These are phyloP conservation scores for Drosophila pandora DNA, from an alignment of 1,140 invertebrate genomes.

Conservation along the genomic window DNA sequence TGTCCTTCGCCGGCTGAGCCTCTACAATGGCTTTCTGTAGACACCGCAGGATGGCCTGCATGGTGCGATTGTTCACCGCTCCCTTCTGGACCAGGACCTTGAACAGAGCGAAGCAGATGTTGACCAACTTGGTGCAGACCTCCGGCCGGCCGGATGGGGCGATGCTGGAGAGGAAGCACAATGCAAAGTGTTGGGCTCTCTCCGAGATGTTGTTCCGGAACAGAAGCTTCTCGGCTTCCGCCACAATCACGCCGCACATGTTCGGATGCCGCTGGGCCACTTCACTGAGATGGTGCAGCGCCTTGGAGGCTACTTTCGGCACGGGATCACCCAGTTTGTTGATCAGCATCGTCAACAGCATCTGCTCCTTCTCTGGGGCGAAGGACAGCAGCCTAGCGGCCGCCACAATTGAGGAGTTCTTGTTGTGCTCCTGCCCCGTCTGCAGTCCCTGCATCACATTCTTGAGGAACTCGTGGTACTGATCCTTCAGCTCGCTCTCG, in stretches of 20 bases:
- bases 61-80: conserved; percentile 95
- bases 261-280: conserved; percentile 94
- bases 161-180: conserved; percentile 94
- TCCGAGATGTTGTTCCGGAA: conserved; percentile 93
- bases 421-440: conserved; percentile 88
- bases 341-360: conserved; percentile 91
- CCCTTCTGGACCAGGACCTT: conserved; percentile 95
- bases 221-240: conserved; percentile 94
- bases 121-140: conserved; percentile 92
- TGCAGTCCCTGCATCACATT: conserved; percentile 79
- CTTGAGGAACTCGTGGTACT: conserved; percentile 85
- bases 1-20: conserved; percentile 69
- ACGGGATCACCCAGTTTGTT: conserved; percentile 98
- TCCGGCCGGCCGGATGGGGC: conserved; percentile 88
- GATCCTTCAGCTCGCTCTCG: conserved; percentile 89
- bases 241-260: conserved; percentile 94
- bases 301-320: conserved; percentile 93
- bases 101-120: conserved; percentile 98
- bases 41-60: conserved; percentile 90
- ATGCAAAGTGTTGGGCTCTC: conserved; percentile 96
- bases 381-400: conserved; percentile 92
- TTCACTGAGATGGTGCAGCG: conserved; percentile 93
- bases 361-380: conserved; percentile 95
- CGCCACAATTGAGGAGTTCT: conserved; percentile 91
- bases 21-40: conserved; percentile 79